Base-by-base conservation (phyloP, 2,888 invertebrate genomes). In the Morinoia aosen region DNA sequence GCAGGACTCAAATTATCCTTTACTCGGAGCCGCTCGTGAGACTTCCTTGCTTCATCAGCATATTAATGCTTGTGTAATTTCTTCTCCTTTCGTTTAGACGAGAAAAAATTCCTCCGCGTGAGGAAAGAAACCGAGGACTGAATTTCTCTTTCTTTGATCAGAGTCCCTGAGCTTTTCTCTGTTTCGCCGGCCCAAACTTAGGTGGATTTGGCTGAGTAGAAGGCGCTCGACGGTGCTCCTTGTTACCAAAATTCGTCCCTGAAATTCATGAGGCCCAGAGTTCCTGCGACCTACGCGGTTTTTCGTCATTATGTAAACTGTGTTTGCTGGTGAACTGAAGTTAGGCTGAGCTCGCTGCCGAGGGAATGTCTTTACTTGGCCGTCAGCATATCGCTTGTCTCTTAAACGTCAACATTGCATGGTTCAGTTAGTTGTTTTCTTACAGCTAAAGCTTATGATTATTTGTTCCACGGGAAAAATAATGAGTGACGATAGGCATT, bases 11-110 rank as follows among this genome's bases (percentile, higher is more conserved):
- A 76, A 76, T 76, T 76, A 33, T 76, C 76, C 33, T 93, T 39
- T 93, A 33, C n/a, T 57, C 33, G 11, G 93, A 12, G 93, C 33
- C 57, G 91, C 56, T 56, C 39, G 12, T 4, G 58, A 93, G 93
- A 93, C 93, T 93, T 93, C 93, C 12, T 57, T 93, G 57, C 93
- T 93, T 93, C 93, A 93, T 93, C 93, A 93, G 57, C 93, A 93
- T 93, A 93, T 93, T 93, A 93, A 93, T 93, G 93, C 33, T 58
- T 57, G 93, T 57, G 33, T 93, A 93, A 93, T 93, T 93, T 93
- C 57, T 56, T 57, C 57, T 57, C 19, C 90, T 90, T 57, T 19
- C 93, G 93, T 93, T 93, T 57, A 93, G 93, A 33, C 25, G 93
- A 93, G 48, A 57, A 56, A 33, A 93, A 93, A 93, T n/a, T 19